phyloP scores from a whole-genome alignment of 2,797 vertebrate genomes.

The Typhlichthys subterraneus region DNA sequence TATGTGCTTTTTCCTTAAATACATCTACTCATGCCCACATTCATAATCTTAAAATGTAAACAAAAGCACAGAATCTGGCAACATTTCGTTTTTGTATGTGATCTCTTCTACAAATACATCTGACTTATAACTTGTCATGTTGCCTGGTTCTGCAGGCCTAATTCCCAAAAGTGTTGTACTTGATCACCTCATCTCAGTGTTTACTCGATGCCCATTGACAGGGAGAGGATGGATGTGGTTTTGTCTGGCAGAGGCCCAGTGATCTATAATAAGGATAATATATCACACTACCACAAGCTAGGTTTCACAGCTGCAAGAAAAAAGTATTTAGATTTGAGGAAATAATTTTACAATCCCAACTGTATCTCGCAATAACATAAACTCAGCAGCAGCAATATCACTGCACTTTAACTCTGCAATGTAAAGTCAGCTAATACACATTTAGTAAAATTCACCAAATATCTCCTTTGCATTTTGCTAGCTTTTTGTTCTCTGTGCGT shows the following conservation, averaged over 20 bases:
- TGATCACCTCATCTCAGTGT: slow-evolving; percentile 3
- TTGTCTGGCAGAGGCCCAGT: background rate
- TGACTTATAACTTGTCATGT: slow-evolving; percentile 1
- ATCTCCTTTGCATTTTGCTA: too few species aligned
- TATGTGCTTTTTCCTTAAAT: background rate
- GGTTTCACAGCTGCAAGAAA: background rate
- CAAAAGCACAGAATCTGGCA: background rate
- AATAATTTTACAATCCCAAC: background rate
- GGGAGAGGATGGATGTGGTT: slow-evolving; percentile 2
- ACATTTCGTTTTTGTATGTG: background rate
- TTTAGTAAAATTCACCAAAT: too few species aligned
- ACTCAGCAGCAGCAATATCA: slow-evolving; percentile 4
- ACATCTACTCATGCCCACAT: background rate
- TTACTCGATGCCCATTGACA: background rate
- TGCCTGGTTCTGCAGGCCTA: background rate
- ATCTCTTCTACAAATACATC: background rate
- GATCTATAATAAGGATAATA: slow-evolving; percentile 8
- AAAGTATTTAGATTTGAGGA: background rate
- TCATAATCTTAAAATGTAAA: background rate
- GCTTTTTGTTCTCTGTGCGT: too few species aligned
- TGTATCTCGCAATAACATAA: background rate
- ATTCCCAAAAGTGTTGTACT: slow-evolving; percentile 4
- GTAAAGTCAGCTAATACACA: too few species aligned
- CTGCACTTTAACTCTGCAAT: background rate
- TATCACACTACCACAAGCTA: slow-evolving; percentile 1